Evolutionary conservation across 2,113 vertebrate species (phyloP).

Genomic region (Takifugu flavidus): DNA sequence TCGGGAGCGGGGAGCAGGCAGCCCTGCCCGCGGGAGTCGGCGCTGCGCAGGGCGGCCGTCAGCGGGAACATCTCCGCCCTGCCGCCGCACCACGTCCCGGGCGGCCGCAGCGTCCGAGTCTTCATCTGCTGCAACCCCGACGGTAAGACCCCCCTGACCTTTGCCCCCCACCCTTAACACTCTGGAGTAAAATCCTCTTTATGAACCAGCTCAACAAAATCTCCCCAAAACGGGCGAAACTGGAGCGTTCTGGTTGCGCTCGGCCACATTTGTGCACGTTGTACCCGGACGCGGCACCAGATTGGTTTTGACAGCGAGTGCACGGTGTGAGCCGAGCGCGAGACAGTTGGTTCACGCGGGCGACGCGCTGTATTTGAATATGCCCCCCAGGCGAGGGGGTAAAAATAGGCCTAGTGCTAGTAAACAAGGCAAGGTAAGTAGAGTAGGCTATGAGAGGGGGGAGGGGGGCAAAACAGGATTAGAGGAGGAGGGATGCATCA

Average conservation of each 20-base stretch:
- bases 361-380: conserved; percentile 70
- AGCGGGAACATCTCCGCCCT: conserved; percentile 86
- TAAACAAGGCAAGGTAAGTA: conserved; percentile 70
- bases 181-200: no score
- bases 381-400: conserved; percentile 60
- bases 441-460: conserved; percentile 44
- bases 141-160: conserved; percentile 72
- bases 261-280: not conserved
- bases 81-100: conserved; percentile 84
- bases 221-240: no score
- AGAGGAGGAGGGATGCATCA: conserved; percentile 21
- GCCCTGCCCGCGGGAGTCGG: conserved; percentile 87
- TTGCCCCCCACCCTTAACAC: no score
- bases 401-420: conserved; percentile 74
- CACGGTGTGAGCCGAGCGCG: conserved; percentile 36
- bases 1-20: conserved; percentile 82
- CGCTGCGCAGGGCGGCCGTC: conserved; percentile 87
- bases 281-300: conserved; percentile 18
- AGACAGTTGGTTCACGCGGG: conserved; percentile 45
- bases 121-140: conserved; percentile 94
- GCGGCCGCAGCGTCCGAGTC: conserved; percentile 87
- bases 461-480: conserved; percentile 18
- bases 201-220: no score
- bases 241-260: not conserved
- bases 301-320: conserved; percentile 22